Evolutionary conservation across 2,113 vertebrate species (phyloP).

Genomic region (Azemiops feae): DNA sequence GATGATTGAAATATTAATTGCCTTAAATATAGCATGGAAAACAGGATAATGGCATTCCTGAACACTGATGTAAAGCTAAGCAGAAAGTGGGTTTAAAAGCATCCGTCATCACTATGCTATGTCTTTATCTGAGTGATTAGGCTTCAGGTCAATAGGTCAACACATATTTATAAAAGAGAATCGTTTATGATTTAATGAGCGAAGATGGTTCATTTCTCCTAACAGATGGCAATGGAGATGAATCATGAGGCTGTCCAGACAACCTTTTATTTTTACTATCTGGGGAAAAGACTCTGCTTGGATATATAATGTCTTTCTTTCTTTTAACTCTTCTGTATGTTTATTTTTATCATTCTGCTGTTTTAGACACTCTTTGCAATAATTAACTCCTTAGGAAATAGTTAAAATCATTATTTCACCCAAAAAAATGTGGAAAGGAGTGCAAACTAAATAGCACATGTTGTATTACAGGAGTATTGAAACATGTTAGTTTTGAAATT

Average conservation of each 20-base stretch:
- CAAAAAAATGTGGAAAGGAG: background rate
- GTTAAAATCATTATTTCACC: background rate
- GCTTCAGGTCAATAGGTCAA: conserved; percentile 51
- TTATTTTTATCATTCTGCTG: background rate
- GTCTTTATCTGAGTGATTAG: conserved; percentile 42
- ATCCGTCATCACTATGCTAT: conserved; percentile 6
- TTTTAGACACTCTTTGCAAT: background rate
- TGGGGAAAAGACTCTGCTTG: conserved; percentile 27
- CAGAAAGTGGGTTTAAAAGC: conserved; percentile 19
- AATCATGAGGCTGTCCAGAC: conserved; percentile 46
- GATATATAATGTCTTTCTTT: background rate
- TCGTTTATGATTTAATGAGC: conserved; percentile 55
- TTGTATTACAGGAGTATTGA: background rate
- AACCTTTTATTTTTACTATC: conserved; percentile 34
- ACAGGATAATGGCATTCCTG: background rate
- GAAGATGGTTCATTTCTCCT: conserved; percentile 54
- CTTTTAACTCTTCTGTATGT: background rate
- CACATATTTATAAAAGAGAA: conserved; percentile 44
- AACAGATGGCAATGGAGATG: conserved; percentile 50
- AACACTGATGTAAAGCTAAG: conserved; percentile 19
- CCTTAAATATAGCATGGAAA: conserved; percentile 25
- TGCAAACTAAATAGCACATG: background rate
- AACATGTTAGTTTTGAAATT: background rate
- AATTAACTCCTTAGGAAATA: background rate
- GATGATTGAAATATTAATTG: conserved; percentile 23